Percentiles rank a stretch among this genome's conserved stretches.
Conservation (phyloP, 2,888 invertebrate species). For the Parochlus steinenii region DNA sequence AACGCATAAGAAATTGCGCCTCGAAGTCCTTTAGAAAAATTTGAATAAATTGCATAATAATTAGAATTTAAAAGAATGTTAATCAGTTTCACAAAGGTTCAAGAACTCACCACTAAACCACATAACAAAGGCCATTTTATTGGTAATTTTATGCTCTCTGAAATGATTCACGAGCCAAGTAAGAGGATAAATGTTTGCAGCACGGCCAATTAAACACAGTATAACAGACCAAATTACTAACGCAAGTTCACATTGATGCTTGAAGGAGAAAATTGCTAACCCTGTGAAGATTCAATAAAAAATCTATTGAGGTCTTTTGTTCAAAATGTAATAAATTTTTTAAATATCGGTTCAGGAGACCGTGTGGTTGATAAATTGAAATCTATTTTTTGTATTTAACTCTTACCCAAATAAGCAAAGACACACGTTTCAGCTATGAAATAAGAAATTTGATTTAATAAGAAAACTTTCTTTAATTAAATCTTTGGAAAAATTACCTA, state of each 20-base stretch:
- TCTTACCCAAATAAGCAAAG: conserved; percentile 96
- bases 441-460: too few relatives aligned
- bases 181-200: conserved; percentile 92
- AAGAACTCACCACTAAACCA: conserved; percentile 99
- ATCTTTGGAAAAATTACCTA: too few relatives aligned
- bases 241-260: conserved; percentile 80
- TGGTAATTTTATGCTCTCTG: conserved; percentile 92
- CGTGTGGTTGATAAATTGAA: conserved; percentile 24
- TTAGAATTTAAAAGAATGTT: conserved; percentile 4
- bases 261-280: conserved; percentile 61
- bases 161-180: conserved; percentile 89
- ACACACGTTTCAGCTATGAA: conserved; percentile 97
- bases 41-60: conserved; percentile 30
- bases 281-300: conserved; percentile 15
- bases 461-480: too few relatives aligned
- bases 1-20: conserved; percentile 97
- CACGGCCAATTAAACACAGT: conserved; percentile 80
- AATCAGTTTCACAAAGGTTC: conserved; percentile 35
- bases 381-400: conserved; percentile 68
- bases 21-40: too few relatives aligned
- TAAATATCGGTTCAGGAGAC: too few relatives aligned
- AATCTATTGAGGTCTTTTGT: not conserved
- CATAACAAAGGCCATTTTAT: conserved; percentile 99
- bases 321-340: not conserved
- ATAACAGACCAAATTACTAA: conserved; percentile 90